phyloP scores from a whole-genome alignment of 1,140 invertebrate species.

The Hormaphis cornu region DNA sequence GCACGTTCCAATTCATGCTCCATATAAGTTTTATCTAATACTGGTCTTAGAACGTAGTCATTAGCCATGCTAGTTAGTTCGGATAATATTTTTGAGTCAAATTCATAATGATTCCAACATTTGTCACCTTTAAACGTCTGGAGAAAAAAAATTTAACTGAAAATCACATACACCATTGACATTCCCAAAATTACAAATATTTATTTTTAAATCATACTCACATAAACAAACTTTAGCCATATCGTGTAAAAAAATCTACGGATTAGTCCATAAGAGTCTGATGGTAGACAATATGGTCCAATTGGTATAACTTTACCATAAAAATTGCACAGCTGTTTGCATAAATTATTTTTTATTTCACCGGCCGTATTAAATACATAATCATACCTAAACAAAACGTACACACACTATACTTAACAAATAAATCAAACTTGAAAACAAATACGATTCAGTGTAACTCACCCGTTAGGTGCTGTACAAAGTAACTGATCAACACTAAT shows the following conservation, averaged over 20 bases:
- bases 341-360: not conserved
- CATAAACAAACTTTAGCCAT: constrained; percentile 24
- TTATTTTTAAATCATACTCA: not conserved
- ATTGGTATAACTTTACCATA: not conserved
- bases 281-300: not conserved
- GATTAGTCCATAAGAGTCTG: not conserved
- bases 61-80: constrained; percentile 25
- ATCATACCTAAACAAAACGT: constrained; percentile 22
- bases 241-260: not conserved
- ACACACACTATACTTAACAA: not conserved
- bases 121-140: not conserved
- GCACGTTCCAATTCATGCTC: constrained; percentile 27
- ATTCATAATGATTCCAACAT: constrained; percentile 11
- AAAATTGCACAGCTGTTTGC: constrained; percentile 8
- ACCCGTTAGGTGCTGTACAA: not conserved
- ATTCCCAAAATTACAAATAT: not conserved
- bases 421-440: not conserved
- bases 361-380: constrained; percentile 29
- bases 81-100: constrained; percentile 19
- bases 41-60: constrained; percentile 14
- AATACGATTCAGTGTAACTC: not conserved
- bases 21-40: constrained; percentile 27
- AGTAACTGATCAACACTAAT: constrained; percentile 19
- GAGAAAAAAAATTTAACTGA: not conserved
- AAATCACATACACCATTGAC: not conserved